Base-by-base conservation (phyloP, 2,888 invertebrate genomes). In the Drosophila peninsularis region DNA sequence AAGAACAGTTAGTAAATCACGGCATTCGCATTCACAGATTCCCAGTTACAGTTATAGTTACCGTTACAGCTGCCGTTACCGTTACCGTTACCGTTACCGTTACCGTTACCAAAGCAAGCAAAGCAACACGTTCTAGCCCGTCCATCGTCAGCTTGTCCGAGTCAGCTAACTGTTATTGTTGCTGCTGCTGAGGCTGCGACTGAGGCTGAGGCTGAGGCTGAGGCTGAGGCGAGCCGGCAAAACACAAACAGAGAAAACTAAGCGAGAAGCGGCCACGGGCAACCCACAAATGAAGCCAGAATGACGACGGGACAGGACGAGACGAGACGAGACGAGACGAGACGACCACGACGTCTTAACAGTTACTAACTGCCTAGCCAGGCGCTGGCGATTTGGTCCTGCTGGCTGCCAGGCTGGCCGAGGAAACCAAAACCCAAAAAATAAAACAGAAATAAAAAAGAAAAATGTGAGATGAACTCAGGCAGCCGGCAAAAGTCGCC, bases 281-380 rank as follows among this genome's bases (percentile, higher is more conserved):
- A 64, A 72, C 49, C 63, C 64, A 66, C 77, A 64, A 74, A 62
- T 61, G 32, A 53, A 53, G 67, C 69, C 61, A 65, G 62, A 73
- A 72, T 65, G 64, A 71, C 75, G 76, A 72, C 49, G 32, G 13
- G 49, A 80, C n/a, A 30, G 6, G 49, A 80, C 27, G 47, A 30
- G 47, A 30, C 44, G 44, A n/a, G 44, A 80, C 27, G 45, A 17
- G 45, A 27, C 47, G 47, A 32, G 49, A 80, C 76, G 74, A 86
- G 82, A 82, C 82, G 85, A 76, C 89, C 82, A 86, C 91, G 90
- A 91, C 90, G 91, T 89, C 90, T 83, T 88, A 91, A 87, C 89
- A 87, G 89, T 90, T 87, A 91, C 91, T 91, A 88, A 91, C 85
- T 83, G 87, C 73, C 73, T 50, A 76, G 77, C 82, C 90, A 74